Base-by-base conservation (phyloP, 2,113 vertebrate species). In the Chaetops frenatus region DNA sequence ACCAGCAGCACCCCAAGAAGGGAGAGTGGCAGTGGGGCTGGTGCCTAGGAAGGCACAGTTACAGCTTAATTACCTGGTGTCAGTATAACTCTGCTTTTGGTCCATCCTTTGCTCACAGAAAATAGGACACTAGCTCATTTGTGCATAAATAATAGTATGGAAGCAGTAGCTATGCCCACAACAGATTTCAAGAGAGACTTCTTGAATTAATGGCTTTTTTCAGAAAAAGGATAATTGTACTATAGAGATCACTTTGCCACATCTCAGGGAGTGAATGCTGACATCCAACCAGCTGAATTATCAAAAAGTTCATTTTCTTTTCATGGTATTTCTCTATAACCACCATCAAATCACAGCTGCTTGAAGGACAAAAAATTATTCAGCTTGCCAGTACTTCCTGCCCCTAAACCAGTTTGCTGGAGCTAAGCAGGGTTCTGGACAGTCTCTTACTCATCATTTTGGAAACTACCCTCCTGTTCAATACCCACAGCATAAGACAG, bases 401-500 rank as follows among this genome's bases (percentile, higher is more conserved):
- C 22, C 35, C 25, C 44, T 40, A 33, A 65, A 83, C 73, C 15
- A 64, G 38, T 50, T 86, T 76, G 48, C 57, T 86, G 38, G 21
- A 67, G 53, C 76, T 76, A 71, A 66, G 27, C 12, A 53, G 72
- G 7, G 53, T 35, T 83, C 64, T 67, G 36, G 28, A 66, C 16
- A 64, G 27, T 45, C 40, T 66, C n/a, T 36, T 15, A 10, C 7
- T 86, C 35, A 38, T 60, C 6, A 29, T 81, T 84, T 92, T 67
- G 82, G 81, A 69, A 69, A 69, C 44, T 45, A 22, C 19, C 27
- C 42, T 66, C 47, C 65, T 45, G 22, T 57, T 62, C 31, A 33
- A 38, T 10, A 60, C 35, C n/a, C 0, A 0, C 38, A 51, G 67
- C 21, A 1, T 21, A 54, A 71, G 38, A 64, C 15, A 36, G 22